Percentiles rank a stretch among this genome's conserved stretches.
phyloP scores from a whole-genome alignment of 2,888 invertebrate genomes.

The Meganola albula region DNA sequence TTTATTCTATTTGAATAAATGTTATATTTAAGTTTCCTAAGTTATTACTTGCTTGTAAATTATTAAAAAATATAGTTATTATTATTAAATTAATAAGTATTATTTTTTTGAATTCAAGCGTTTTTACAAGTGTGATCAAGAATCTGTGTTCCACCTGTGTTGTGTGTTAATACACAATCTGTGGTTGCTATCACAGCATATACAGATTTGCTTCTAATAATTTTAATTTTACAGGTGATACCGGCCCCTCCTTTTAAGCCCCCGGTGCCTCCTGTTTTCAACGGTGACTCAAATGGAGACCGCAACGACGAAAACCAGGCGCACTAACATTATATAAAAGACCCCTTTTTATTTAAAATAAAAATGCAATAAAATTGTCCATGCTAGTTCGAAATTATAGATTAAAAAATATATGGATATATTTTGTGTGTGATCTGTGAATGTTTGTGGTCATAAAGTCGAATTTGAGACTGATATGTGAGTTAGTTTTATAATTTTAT shows the following conservation, averaged over 20 bases:
- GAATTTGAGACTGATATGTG: conserved; percentile 68
- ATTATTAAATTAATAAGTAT: too few relatives aligned
- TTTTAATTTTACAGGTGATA: conserved; percentile 52
- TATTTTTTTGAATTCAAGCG: too few relatives aligned
- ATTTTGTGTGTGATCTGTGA: conserved; percentile 20
- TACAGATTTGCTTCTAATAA: too few relatives aligned
- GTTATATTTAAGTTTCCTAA: too few relatives aligned
- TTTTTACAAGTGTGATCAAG: conserved; percentile 7
- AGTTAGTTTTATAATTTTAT: conserved; percentile 46
- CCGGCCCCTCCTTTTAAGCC: conserved; percentile 66
- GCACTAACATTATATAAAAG: conserved; percentile 33
- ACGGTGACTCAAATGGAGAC: conserved; percentile 61
- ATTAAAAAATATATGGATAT: conserved; percentile 30
- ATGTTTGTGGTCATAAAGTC: conserved; percentile 24
- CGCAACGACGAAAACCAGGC: conserved; percentile 36
- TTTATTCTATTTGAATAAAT: too few relatives aligned
- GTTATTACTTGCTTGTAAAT: too few relatives aligned
- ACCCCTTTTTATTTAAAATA: too few relatives aligned
- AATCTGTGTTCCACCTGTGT: conserved; percentile 8
- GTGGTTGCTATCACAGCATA: too few relatives aligned
- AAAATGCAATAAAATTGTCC: conserved; percentile 21
- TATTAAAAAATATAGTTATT: too few relatives aligned
- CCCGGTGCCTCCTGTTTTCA: conserved; percentile 47
- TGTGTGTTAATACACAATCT: too few relatives aligned
- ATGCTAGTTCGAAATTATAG: conserved; percentile 26